Conservation (phyloP, 2,113 vertebrate species). For the Sylvilagus bachmani region DNA sequence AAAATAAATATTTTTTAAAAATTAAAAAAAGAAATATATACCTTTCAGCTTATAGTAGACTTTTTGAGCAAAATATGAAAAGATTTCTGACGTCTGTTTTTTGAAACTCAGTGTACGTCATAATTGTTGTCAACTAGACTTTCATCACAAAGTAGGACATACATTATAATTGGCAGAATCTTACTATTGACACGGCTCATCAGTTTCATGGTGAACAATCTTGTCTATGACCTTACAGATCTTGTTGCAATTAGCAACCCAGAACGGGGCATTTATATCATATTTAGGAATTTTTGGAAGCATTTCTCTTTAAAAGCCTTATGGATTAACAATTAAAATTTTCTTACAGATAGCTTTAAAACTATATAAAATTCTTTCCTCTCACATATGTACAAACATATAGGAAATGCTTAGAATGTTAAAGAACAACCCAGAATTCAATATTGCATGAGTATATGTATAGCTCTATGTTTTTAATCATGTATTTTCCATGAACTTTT, state of each 20-base stretch:
- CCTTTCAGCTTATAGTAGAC: not conserved
- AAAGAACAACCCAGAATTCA: not conserved
- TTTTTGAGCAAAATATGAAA: not conserved
- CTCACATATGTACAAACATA: not conserved
- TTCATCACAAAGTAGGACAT: not conserved
- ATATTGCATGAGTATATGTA: not conserved
- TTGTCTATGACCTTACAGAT: not conserved
- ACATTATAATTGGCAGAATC: not conserved
- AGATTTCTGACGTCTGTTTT: not conserved
- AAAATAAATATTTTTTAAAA: too few relatives aligned
- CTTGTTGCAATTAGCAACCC: not conserved
- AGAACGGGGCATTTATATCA: not conserved
- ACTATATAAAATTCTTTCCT: not conserved
- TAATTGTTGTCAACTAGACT: not conserved
- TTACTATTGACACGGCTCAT: not conserved
- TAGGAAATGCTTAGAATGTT: not conserved
- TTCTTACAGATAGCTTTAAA: not conserved
- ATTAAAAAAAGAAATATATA: too few relatives aligned
- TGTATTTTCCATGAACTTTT: too few relatives aligned
- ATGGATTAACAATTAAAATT: not conserved
- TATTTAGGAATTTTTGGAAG: not conserved
- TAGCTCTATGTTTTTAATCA: too few relatives aligned
- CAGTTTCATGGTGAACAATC: not conserved
- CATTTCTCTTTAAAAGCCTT: not conserved
- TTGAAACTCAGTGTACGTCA: too few relatives aligned